A percentile compares a stretch with the other conserved stretches of the same genome.
Evolutionary conservation across 2,888 invertebrate species (phyloP).

Genomic region (Leucophora obtusa): DNA sequence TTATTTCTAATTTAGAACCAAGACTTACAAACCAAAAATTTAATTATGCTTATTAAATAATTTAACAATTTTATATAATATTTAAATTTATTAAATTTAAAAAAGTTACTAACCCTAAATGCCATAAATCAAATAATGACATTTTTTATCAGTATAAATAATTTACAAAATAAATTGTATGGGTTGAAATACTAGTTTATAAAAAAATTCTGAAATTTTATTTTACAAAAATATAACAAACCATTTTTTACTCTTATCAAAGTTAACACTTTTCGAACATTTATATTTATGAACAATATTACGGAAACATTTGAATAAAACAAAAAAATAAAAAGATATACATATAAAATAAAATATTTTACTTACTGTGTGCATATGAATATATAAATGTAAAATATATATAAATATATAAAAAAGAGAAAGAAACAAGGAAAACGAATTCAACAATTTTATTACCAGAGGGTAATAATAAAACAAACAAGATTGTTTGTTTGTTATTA

Average conservation of each 20-base stretch:
- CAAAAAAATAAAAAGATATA: slow-evolving; percentile 16
- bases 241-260: slow-evolving; percentile 39
- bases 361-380: not conserved
- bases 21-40: too few species aligned
- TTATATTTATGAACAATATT: slow-evolving; percentile 49
- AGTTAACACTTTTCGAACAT: slow-evolving; percentile 42
- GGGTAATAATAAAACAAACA: slow-evolving; percentile 54
- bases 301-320: slow-evolving; percentile 47
- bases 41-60: too few species aligned
- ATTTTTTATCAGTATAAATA: slow-evolving; percentile 38
- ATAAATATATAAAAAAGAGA: too few species aligned
- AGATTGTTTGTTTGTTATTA: slow-evolving; percentile 27
- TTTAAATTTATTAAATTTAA: not conserved
- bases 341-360: not conserved
- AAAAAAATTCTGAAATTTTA: slow-evolving; percentile 1
- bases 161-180: not conserved
- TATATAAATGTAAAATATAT: not conserved
- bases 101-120: not conserved
- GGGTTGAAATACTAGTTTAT: not conserved
- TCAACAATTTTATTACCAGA: slow-evolving; percentile 36
- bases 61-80: not conserved
- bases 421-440: slow-evolving; percentile 2
- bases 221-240: not conserved
- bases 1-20: too few species aligned
- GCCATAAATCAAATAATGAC: slow-evolving; percentile 38